Conservation (phyloP, 1,140 invertebrate genomes). For the Cherax destructor region DNA sequence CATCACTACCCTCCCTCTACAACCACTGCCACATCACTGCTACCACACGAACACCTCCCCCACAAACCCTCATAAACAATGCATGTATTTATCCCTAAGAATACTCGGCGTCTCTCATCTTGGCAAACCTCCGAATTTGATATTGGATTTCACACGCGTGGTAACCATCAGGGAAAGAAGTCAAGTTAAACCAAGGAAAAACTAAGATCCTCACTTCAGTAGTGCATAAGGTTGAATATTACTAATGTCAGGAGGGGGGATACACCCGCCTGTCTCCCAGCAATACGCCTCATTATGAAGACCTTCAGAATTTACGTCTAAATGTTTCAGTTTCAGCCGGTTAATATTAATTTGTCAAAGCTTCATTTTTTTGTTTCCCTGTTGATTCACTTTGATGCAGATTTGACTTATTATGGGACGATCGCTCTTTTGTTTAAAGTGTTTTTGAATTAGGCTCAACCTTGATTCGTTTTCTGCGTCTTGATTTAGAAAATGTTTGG, state of each 20-base stretch:
- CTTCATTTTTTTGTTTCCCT: no score
- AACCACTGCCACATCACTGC: no score
- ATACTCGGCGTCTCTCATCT: not conserved
- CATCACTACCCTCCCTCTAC: no score
- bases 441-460: no score
- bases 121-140: slow-evolving; percentile 36
- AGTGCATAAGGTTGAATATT: slow-evolving; percentile 7
- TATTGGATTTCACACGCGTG: slow-evolving; percentile 36
- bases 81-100: not conserved
- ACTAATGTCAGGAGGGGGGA: not conserved
- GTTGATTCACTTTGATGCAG: no score
- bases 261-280: not conserved
- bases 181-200: no score
- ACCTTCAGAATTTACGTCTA: slow-evolving; percentile 8
- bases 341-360: no score
- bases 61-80: slow-evolving; percentile 23
- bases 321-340: not conserved
- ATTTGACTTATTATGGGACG: no score
- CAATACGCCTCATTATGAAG: slow-evolving; percentile 47
- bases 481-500: no score
- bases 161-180: not conserved
- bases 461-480: no score
- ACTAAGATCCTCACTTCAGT: not conserved
- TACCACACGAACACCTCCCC: not conserved
- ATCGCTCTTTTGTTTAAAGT: no score